Evolutionary conservation across 92 coral and sea anemone genomes (phyloP), one percentile per base, ranked within the genome.

Genomic region (Bergia puertoricense): DNA sequence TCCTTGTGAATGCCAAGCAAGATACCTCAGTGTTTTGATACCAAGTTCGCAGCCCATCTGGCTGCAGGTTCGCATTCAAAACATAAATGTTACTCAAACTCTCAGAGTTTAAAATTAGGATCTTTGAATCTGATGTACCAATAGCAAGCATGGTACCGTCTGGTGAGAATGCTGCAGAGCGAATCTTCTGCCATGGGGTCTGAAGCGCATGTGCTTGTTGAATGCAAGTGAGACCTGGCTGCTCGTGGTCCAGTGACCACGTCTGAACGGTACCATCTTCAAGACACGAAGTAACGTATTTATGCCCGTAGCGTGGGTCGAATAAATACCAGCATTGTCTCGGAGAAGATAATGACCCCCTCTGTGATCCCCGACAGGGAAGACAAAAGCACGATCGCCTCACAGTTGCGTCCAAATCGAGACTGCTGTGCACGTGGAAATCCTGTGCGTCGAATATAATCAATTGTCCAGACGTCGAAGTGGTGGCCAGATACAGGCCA

Each of bases 21-120:
- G 98, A 95, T 44, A 95, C 98, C 86, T 95, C 98, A 0, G 98
- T 95, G 88, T 95, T 95, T 62, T 94, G 98, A 59, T 95, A 95
- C 98, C 98, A 95, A 7, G 98, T 93, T 76, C 96, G 88, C 72
- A 95, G 83, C 22, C 98, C 98, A 79, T 95, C 98, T 6, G 98
- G 98, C 67, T 95, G 98, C n/a, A 93, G 76, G 42, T 95, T 94
- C 0, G 98, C 98, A 90, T 95, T 95, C 39, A 95, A 89, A 22
- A 91, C 91, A 89, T 93, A 95, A 54, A 95, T 48, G 13, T 92
- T 87, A 80, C 88, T 91, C 75, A 95, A 88, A 72, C 98, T 95
- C 67, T 95, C 98, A 7, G 96, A 92, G 81, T 95, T 95, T 41
- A 95, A 80, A 46, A 92, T 91, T 74, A 93, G 81, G 41, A 95